These are phyloP conservation scores for Entosphenus tridentatus DNA, from an alignment of 2,113 vertebrate genomes.

Conservation along the genomic window DNA sequence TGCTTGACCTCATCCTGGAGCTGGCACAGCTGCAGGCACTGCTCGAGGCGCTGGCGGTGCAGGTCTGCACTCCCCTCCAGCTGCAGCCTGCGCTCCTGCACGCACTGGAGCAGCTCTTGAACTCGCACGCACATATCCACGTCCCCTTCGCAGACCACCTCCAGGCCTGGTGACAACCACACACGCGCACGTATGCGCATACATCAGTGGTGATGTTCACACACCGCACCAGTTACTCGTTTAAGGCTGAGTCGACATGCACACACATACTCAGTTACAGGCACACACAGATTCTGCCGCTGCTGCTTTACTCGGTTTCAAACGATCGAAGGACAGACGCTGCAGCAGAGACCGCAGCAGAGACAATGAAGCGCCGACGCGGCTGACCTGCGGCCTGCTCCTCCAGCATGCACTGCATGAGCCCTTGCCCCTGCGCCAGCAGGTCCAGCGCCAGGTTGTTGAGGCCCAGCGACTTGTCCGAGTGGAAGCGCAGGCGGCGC, in stretches of 20 bases:
- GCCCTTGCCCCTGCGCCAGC: constrained; percentile 81
- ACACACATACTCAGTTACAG: neutral
- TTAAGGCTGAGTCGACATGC: neutral
- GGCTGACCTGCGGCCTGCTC: constrained; percentile 75
- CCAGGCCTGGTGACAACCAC: constrained; percentile 40
- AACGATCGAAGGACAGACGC: no score
- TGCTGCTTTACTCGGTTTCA: neutral
- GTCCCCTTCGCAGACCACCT: constrained; percentile 87
- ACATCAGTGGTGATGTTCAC: neutral
- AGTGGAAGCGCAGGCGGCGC: constrained; percentile 71
- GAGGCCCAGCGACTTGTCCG: constrained; percentile 72
- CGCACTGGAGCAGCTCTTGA: constrained; percentile 84
- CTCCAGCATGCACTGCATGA: constrained; percentile 78
- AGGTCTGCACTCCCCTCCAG: constrained; percentile 70
- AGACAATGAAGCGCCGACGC: neutral
- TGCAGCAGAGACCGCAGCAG: no score
- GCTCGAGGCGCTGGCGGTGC: constrained; percentile 67
- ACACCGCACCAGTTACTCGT: neutral
- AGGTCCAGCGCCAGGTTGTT: constrained; percentile 97
- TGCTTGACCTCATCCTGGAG: constrained; percentile 91
- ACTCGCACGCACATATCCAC: constrained; percentile 86
- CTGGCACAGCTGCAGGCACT: constrained; percentile 73
- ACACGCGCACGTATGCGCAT: neutral
- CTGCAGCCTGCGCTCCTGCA: constrained; percentile 89
- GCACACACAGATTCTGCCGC: neutral